Base-by-base conservation (phyloP, 2,888 invertebrate species). In the Tetheella fluctuosa region DNA sequence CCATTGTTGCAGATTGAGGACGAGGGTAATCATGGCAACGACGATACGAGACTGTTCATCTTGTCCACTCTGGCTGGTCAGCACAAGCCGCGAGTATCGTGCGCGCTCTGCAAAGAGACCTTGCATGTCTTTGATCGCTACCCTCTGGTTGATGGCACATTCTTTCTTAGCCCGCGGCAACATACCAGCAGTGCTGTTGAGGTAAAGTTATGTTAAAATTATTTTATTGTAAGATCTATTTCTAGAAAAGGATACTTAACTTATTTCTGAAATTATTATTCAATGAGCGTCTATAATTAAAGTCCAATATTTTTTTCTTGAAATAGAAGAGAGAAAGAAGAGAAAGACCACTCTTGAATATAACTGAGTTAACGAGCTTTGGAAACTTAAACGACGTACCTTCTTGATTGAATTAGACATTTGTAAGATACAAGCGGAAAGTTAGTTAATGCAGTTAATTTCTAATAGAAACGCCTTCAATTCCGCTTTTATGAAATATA, bases 11-110 rank as follows among this genome's bases (percentile, higher is more conserved):
- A 98, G 97, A 98, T 99, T 95, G 99, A 99, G 93, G 99, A 99
- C 85, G 99, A 99, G 86, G 98, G 98, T 68, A 98, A 98, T 91
- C 98, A 98, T 87, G 99, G 99, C 79, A 99, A 99, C 91, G 99
- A 99, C 86, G 99, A 99, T 86, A 99, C 98, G 57, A 95, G 99
- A 74, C 97, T 98, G 83, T 99, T 99, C 94, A 97, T 99, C 78
- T 94, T 99, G 84, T 98, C 98, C 65, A 98, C 98, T 53, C 93
- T 99, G 84, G 98, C 98, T 67, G 97, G 97, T 34, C 96, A 98
- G 84, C 97, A 98, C 80, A 96, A 97, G 90, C 96, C 96, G 68
- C 95, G 96, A 77, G 97, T 97, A 53, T 95, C 95, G 61, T 99
- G 97, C 91, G 97, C 98, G 68, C 94, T 97, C 73, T 99, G 99